A percentile compares a stretch with the other conserved stretches of the same genome.
Conservation (phyloP, 2,113 vertebrate species). For the Panthera tigris region DNA sequence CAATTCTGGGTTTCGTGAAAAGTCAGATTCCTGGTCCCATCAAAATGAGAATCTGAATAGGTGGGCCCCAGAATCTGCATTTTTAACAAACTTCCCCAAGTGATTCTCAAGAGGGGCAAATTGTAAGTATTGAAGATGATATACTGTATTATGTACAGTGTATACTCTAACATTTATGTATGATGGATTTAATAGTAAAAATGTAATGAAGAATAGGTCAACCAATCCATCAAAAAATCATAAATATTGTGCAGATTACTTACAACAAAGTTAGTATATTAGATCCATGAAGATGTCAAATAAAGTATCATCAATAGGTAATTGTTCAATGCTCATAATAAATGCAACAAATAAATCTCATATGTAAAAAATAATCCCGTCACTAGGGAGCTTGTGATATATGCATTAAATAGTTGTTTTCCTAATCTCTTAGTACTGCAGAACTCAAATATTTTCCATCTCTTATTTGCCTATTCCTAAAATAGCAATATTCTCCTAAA, state of each 20-base stretch:
- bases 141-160: background rate
- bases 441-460: background rate
- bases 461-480: background rate
- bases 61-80: background rate
- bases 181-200: background rate
- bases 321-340: background rate
- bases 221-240: background rate
- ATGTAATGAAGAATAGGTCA: background rate
- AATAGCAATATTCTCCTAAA: background rate
- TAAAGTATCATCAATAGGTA: background rate
- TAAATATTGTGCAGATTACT: background rate
- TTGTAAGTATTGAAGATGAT: slow-evolving; percentile 3
- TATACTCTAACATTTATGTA: background rate
- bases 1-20: background rate
- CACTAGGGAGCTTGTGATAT: background rate
- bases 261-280: background rate
- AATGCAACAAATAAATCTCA: background rate
- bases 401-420: background rate
- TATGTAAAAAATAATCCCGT: background rate
- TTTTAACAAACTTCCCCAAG: background rate
- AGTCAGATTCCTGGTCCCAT: background rate
- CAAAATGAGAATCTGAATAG: background rate
- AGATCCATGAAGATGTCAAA: background rate
- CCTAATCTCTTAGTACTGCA: background rate
- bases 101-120: background rate